Conservation (phyloP, 2,797 vertebrate genomes). For the Microctenopoma steveboyesi region DNA sequence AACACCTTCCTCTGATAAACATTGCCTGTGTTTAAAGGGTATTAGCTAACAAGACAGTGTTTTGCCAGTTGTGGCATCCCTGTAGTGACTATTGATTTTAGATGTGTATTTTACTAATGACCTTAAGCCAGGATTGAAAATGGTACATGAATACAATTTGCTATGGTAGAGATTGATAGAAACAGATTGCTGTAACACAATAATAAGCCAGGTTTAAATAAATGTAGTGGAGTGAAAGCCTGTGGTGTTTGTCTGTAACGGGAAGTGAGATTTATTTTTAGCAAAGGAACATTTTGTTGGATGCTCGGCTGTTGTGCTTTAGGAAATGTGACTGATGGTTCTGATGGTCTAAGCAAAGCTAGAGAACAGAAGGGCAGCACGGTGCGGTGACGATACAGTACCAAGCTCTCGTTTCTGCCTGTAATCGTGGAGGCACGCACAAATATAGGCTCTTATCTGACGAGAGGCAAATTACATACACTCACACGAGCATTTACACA, state of each 20-base stretch:
- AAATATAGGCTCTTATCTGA: conserved; percentile 9
- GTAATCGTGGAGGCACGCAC: not conserved
- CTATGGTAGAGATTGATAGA: not conserved
- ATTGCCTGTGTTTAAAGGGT: not conserved
- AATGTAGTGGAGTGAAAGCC: too few relatives aligned
- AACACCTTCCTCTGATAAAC: not conserved
- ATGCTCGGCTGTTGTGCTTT: not conserved
- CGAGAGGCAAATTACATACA: conserved; percentile 9
- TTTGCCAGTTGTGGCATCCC: not conserved
- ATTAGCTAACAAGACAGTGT: not conserved
- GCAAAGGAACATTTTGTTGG: conserved; percentile 23
- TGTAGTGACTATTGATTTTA: not conserved
- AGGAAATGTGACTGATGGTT: conserved; percentile 6
- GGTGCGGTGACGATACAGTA: conserved; percentile 8
- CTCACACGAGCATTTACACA: conserved; percentile 23
- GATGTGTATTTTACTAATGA: not conserved
- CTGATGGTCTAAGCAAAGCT: conserved; percentile 10
- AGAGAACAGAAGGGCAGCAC: not conserved
- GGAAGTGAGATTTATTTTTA: conserved; percentile 48
- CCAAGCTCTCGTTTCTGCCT: conserved; percentile 19
- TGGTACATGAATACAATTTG: not conserved
- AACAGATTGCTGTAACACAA: not conserved
- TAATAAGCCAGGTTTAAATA: not conserved
- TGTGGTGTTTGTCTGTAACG: not conserved
- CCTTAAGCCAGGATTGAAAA: not conserved